Conservation (phyloP, 2,888 invertebrate species). For the Lasioglossum lativentre region DNA sequence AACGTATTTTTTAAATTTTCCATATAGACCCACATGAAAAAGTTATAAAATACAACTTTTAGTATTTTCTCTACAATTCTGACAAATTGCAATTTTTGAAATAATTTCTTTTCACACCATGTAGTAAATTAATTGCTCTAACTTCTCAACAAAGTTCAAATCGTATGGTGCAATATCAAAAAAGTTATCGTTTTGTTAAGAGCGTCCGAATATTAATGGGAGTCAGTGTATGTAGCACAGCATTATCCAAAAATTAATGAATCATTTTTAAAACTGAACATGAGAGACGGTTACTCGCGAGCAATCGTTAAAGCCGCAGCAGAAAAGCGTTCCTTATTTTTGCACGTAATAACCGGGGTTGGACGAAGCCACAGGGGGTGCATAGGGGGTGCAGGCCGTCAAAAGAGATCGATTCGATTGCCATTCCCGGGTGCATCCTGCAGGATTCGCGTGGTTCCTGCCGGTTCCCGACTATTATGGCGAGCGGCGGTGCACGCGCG, state of each 20-base stretch:
- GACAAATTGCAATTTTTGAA: no score
- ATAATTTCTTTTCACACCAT: no score
- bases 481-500: conserved; percentile 54
- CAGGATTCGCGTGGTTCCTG: conserved; percentile 55
- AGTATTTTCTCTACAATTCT: no score
- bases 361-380: conserved; percentile 33
- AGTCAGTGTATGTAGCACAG: no score
- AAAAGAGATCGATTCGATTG: conserved; percentile 63
- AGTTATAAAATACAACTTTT: no score
- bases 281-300: not conserved
- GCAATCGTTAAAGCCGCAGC: not conserved
- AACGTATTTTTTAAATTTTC: no score
- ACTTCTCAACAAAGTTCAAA: no score
- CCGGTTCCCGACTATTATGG: conserved; percentile 48
- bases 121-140: no score
- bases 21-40: no score
- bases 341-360: conserved; percentile 33
- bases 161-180: no score
- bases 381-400: conserved; percentile 20
- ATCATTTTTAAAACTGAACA: not conserved
- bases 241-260: not conserved
- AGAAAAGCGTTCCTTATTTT: conserved; percentile 18
- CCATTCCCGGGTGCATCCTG: conserved; percentile 36
- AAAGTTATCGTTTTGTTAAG: no score
- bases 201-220: no score